Evolutionary conservation across 2,113 vertebrate genomes (phyloP), one percentile per base, ranked within the genome.

Genomic region (Nycticryphes semicollaris): DNA sequence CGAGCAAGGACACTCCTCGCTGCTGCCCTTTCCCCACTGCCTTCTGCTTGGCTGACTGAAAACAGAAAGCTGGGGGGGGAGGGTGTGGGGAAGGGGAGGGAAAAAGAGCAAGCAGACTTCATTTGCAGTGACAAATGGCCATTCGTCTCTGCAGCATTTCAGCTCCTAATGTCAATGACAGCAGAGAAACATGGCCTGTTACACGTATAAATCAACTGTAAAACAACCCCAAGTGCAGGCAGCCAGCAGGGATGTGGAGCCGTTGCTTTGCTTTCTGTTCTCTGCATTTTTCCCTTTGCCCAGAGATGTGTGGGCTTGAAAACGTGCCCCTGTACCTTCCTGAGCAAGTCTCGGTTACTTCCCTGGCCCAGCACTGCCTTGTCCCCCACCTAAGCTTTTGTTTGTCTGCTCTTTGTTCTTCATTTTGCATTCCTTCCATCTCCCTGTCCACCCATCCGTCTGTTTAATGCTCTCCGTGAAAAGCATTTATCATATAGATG

Each of bases 121-220:
- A 87, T 89, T 93, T 83, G 69, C 0, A 0, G 85, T 96, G 95
- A 96, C 87, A 97, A 97, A 97, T 41, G 73, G 70, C 68, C 87
- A 10, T 84, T 91, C 22, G 7, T 91, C 85, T 90, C 84, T 69
- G 14, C 80, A 76, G 94, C 89, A 28, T 96, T 97, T 95, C 75
- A 63, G 84, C 79, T 91, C 89, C 84, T 94, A 64, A 45, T 62
- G 93, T 53, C 68, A 47, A 86, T 84, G 90, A 89, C 86, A 84
- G 93, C 67, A 54, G 93, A 92, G 92, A 96, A 97, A 81, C 94
- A 45, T 69, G 96, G 93, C 92, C 68, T 84, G 85, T 83, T 97
- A 89, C 90, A 81, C 2, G 0, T 90, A 88, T 94, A 97, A 97
- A 96, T 97, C 96, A 96, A 6, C 37, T 82, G 78, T 91, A 81